Evolutionary conservation across 2,113 vertebrate species (phyloP).

Genomic region (Argyrosomus japonicus): DNA sequence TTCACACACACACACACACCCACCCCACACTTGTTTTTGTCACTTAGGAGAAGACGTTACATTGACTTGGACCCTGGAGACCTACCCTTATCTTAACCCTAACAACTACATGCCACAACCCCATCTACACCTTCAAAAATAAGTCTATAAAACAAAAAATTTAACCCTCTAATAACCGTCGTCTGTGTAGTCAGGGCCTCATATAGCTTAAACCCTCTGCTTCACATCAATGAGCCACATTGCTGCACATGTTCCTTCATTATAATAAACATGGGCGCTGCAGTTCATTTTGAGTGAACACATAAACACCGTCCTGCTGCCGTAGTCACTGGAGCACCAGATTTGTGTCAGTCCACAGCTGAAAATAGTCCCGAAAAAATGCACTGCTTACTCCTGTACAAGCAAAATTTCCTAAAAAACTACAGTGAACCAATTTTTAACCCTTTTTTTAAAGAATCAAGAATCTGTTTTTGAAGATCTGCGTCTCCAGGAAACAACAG

Average conservation of each 20-base stretch:
- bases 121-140: conserved; percentile 2
- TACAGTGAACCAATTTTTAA: no score
- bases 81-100: conserved; percentile 19
- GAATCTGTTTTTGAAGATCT: no score
- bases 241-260: not conserved
- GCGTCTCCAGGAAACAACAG: no score
- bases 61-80: conserved; percentile 35
- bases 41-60: conserved; percentile 27
- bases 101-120: conserved; percentile 28
- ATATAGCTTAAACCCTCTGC: no score
- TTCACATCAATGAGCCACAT: not conserved
- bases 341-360: not conserved
- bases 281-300: not conserved
- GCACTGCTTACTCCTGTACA: no score
- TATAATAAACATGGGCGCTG: not conserved
- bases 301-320: not conserved
- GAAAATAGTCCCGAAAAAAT: not conserved
- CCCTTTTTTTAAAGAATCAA: no score
- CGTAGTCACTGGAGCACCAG: not conserved
- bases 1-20: conserved; percentile 36
- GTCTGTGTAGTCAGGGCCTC: not conserved
- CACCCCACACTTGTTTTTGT: conserved; percentile 59
- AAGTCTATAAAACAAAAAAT: not conserved
- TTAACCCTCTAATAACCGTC: not conserved
- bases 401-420: no score